Evolutionary conservation across 2,888 invertebrate genomes (phyloP).

Genomic region (Himalopsyche anomala): DNA sequence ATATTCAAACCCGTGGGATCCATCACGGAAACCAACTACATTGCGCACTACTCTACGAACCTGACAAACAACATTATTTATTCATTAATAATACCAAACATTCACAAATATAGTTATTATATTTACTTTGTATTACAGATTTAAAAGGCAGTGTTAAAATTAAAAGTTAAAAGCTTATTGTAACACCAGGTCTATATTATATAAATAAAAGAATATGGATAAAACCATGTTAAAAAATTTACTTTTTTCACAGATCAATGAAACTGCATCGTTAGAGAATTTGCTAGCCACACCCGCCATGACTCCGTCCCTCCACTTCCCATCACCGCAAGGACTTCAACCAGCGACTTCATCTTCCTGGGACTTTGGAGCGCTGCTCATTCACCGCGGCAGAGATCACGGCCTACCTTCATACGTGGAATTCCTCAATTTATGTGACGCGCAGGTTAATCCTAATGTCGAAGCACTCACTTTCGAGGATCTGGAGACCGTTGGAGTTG

Average conservation of each 20-base stretch:
- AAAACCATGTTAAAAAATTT: neutral
- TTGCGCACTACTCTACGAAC: too few species aligned
- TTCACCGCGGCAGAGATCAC: conserved; percentile 86
- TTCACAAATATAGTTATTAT: too few species aligned
- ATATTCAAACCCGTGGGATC: too few species aligned
- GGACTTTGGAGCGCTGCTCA: conserved; percentile 74
- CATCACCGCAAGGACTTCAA: conserved; percentile 55
- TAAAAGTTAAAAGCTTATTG: too few species aligned
- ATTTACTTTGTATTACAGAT: too few species aligned
- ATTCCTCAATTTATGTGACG: conserved; percentile 82
- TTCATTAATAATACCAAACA: too few species aligned
- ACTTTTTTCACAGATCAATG: conserved; percentile 75
- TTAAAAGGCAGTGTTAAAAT: too few species aligned
- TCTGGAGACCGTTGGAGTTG: conserved; percentile 77
- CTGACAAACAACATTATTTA: too few species aligned
- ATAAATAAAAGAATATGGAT: neutral
- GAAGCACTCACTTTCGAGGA: conserved; percentile 77
- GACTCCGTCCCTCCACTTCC: conserved; percentile 78
- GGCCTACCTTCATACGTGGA: conserved; percentile 86
- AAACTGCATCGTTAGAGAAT: conserved; percentile 78
- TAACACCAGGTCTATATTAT: too few species aligned
- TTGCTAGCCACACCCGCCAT: conserved; percentile 81
- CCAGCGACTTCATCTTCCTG: conserved; percentile 74
- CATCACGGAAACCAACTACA: too few species aligned
- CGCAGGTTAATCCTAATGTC: conserved; percentile 70